These are phyloP conservation scores for Sebastes taczanowskii DNA, from an alignment of 2,797 vertebrate species.

Conservation along the genomic window DNA sequence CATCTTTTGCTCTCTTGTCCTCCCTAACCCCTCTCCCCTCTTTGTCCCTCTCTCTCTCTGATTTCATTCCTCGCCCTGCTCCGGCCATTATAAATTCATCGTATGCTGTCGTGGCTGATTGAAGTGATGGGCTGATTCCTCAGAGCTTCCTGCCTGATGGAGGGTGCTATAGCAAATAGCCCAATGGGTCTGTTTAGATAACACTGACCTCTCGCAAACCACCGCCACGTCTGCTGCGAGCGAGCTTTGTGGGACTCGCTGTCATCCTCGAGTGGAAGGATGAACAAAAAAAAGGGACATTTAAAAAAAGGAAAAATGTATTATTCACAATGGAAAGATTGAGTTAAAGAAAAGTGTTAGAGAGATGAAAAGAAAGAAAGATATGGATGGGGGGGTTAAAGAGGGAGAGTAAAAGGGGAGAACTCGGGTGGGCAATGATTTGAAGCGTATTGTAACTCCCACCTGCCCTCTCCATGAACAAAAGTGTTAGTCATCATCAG, in stretches of 20 bases:
- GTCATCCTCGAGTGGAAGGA: constrained; percentile 64
- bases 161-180: constrained; percentile 89
- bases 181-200: constrained; percentile 88
- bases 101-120: constrained; percentile 81
- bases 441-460: constrained; percentile 79
- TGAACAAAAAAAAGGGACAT: neutral
- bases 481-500: constrained; percentile 84
- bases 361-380: constrained; percentile 21
- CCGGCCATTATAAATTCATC: constrained; percentile 82
- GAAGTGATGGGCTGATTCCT: constrained; percentile 87
- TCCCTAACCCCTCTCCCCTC: constrained; percentile 22
- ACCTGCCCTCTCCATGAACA: constrained; percentile 82
- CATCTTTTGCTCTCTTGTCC: constrained; percentile 45
- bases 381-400: neutral
- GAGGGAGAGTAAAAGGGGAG: constrained; percentile 42
- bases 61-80: constrained; percentile 69
- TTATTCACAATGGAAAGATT: constrained; percentile 1
- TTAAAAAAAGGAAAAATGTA: neutral
- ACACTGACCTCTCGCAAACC: constrained; percentile 86
- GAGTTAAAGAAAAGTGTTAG: constrained; percentile 13
- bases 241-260: constrained; percentile 64
- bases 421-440: constrained; percentile 71
- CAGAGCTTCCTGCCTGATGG: constrained; percentile 81
- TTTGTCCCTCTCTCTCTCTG: constrained; percentile 43
- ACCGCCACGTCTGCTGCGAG: constrained; percentile 61